These are phyloP conservation scores for Aproaerema taeniolella DNA, from an alignment of 2,888 invertebrate genomes.

Conservation along the genomic window DNA sequence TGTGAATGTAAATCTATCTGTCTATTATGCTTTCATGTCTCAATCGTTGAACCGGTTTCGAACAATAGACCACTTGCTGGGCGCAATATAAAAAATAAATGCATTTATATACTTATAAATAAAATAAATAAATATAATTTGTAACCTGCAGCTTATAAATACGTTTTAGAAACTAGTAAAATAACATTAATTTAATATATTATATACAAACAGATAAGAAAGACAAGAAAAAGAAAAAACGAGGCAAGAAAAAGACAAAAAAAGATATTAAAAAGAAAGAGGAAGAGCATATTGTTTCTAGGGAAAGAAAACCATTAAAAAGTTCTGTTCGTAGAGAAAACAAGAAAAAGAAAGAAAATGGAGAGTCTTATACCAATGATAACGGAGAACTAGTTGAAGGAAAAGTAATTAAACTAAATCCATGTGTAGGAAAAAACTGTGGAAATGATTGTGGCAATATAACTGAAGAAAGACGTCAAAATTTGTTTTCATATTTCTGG, in stretches of 20 bases:
- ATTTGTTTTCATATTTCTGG: constrained; percentile 18
- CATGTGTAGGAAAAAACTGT: not conserved
- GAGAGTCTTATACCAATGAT: not conserved
- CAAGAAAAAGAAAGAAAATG: constrained; percentile 1
- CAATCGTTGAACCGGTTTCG: not conserved
- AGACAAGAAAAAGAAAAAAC: not conserved
- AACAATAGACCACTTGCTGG: not conserved
- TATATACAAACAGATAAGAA: not conserved
- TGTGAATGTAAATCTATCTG: not conserved
- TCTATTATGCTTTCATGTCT: not conserved
- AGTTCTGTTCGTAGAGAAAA: not conserved
- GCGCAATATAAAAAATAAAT: not conserved
- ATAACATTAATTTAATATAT: not conserved
- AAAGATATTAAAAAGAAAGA: not conserved
- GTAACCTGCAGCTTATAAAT: too few relatives aligned
- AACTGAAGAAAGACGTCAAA: constrained; percentile 11
- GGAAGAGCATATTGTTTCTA: not conserved
- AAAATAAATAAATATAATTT: not conserved
- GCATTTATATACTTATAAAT: not conserved
- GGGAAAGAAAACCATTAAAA: not conserved
- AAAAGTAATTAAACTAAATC: not conserved
- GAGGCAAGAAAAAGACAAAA: not conserved
- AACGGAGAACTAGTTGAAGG: not conserved
- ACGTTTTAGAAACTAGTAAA: too few relatives aligned
- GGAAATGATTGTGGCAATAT: not conserved